Conservation (phyloP, 2,113 vertebrate genomes). For the Poicephalus meyeri region DNA sequence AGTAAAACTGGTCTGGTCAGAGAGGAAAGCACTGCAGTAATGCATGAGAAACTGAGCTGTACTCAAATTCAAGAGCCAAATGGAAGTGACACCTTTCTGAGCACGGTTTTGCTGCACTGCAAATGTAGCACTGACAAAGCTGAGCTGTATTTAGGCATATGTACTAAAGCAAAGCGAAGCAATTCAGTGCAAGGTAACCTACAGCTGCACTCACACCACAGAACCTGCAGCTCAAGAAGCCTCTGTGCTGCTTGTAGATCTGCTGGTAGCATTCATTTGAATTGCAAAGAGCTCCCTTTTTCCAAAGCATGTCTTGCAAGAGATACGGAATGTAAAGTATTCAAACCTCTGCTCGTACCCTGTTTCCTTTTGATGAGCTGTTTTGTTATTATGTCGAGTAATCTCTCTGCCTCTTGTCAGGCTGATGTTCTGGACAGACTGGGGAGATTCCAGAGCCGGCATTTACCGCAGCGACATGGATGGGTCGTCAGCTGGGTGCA, state of each 20-base stretch:
- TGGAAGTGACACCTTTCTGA: not conserved
- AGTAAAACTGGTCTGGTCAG: not conserved
- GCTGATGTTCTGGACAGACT: constrained; percentile 99
- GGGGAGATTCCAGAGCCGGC: constrained; percentile 90
- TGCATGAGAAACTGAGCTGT: not conserved
- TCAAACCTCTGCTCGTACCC: not conserved
- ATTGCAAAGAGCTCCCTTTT: not conserved
- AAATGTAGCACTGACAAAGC: not conserved
- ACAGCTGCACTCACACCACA: not conserved
- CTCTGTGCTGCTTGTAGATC: not conserved
- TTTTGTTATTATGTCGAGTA: fast-evolving
- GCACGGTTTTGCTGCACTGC: not conserved
- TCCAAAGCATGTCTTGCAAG: not conserved
- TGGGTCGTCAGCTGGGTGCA: constrained; percentile 79
- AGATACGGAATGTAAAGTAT: not conserved
- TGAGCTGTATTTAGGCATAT: not conserved
- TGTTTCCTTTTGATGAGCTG: not conserved
- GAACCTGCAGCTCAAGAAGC: not conserved
- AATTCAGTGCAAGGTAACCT: not conserved
- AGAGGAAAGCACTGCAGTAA: not conserved
- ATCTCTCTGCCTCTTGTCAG: constrained; percentile 64
- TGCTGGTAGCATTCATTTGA: not conserved
- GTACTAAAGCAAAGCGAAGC: not conserved
- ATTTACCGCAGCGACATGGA: constrained; percentile 94
- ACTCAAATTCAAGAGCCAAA: not conserved